A percentile compares a stretch with the other conserved stretches of the same genome.
Evolutionary conservation across 2,797 vertebrate genomes (phyloP).

Genomic region (Staurois parvus): DNA sequence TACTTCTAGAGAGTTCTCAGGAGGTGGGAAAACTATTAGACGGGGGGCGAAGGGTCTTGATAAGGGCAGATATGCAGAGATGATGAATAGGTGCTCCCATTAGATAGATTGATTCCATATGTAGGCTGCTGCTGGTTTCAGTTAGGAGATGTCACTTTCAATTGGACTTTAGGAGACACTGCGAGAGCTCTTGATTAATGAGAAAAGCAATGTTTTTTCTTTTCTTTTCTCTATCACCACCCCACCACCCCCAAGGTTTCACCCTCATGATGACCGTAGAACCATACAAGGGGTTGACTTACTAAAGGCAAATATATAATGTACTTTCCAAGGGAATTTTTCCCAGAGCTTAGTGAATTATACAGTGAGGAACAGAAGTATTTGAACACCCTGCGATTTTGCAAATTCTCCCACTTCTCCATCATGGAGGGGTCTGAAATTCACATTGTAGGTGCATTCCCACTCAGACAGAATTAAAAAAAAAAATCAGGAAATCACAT

Average conservation of each 20-base stretch:
- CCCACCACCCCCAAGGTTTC: not conserved
- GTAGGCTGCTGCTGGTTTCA: constrained; percentile 34
- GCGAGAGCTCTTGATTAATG: constrained; percentile 43
- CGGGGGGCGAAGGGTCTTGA: constrained; percentile 3
- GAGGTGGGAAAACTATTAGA: constrained; percentile 7
- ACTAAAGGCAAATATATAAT: too few species aligned
- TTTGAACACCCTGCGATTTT: too few species aligned
- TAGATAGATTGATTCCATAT: constrained; percentile 53
- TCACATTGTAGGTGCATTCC: too few species aligned
- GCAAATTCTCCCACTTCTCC: too few species aligned
- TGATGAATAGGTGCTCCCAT: constrained; percentile 20
- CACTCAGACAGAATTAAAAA: too few species aligned
- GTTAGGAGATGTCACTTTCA: constrained; percentile 44
- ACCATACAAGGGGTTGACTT: not conserved
- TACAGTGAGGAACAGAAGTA: too few species aligned
- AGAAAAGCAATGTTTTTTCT: not conserved
- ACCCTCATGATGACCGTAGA: not conserved
- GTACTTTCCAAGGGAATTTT: too few species aligned
- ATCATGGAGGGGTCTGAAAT: too few species aligned
- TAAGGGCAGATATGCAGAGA: constrained; percentile 16
- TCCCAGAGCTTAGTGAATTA: too few species aligned
- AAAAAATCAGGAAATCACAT: too few species aligned
- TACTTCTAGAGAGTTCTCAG: constrained; percentile 30
- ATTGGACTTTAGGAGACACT: constrained; percentile 45
- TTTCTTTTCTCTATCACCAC: not conserved